Conservation (phyloP, 2,888 invertebrate species). For the Dimorphilus gyrociliatus region DNA sequence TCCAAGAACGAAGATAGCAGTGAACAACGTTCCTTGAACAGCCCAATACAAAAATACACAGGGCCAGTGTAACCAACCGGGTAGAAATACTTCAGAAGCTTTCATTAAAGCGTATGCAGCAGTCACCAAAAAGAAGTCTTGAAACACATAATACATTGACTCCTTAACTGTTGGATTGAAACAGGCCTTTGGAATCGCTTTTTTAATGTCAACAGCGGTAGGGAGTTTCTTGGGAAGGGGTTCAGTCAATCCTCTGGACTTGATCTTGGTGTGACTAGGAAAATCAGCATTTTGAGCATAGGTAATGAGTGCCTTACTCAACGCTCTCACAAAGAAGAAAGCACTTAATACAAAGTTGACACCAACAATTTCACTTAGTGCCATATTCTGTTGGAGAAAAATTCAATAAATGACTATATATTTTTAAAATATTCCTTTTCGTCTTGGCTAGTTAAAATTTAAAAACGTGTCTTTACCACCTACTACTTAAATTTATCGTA, state of each 20-base stretch:
- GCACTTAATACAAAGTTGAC: too few relatives aligned
- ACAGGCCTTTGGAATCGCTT: slow-evolving; percentile 18
- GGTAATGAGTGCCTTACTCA: too few relatives aligned
- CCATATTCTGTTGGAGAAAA: too few relatives aligned
- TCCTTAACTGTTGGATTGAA: slow-evolving; percentile 17
- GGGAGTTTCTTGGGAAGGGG: slow-evolving; percentile 16
- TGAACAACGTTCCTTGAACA: slow-evolving; percentile 25
- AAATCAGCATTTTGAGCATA: too few relatives aligned
- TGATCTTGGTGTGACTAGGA: too few relatives aligned
- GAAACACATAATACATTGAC: slow-evolving; percentile 22
- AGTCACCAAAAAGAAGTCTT: slow-evolving; percentile 17
- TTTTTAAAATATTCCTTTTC: too few relatives aligned
- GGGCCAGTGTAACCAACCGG: slow-evolving; percentile 5
- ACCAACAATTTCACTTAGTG: too few relatives aligned
- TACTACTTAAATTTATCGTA: too few relatives aligned
- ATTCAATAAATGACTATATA: too few relatives aligned
- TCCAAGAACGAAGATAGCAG: slow-evolving; percentile 25
- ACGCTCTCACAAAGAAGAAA: too few relatives aligned
- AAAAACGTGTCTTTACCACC: too few relatives aligned
- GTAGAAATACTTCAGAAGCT: slow-evolving; percentile 5
- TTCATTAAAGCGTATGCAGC: slow-evolving; percentile 10
- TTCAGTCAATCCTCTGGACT: slow-evolving; percentile 3
- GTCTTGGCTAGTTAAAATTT: too few relatives aligned
- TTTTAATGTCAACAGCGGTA: slow-evolving; percentile 23
- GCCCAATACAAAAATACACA: slow-evolving; percentile 16